A percentile compares a stretch with the other conserved stretches of the same genome.
Evolutionary conservation across 2,888 invertebrate genomes (phyloP).

Genomic region (Drosophila affinis): DNA sequence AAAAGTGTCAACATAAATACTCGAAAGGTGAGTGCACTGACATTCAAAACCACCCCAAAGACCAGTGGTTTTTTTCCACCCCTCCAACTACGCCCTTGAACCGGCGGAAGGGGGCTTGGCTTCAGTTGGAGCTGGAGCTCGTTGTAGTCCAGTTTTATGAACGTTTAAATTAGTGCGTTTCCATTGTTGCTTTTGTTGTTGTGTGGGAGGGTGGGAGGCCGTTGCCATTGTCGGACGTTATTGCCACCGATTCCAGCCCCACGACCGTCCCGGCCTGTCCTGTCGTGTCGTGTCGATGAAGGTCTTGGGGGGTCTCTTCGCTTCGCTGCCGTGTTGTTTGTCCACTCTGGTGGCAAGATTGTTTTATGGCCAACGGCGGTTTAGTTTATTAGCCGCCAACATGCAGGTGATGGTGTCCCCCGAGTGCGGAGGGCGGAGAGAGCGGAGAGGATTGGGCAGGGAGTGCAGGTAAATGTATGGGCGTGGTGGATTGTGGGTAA

Average conservation of each 20-base stretch:
- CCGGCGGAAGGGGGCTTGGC: neutral
- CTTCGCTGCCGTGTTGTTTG: slow-evolving; percentile 46
- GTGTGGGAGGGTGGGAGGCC: neutral
- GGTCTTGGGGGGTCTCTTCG: neutral
- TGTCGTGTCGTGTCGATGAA: neutral
- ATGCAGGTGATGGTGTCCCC: slow-evolving; percentile 57
- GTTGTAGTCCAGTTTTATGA: slow-evolving; percentile 57
- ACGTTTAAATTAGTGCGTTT: slow-evolving; percentile 67
- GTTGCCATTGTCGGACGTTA: neutral
- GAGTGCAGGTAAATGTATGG: slow-evolving; percentile 14
- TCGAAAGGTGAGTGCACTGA: neutral
- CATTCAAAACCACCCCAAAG: neutral
- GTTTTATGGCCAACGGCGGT: slow-evolving; percentile 71
- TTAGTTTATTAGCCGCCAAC: slow-evolving; percentile 73
- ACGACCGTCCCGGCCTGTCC: neutral
- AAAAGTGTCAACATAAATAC: neutral
- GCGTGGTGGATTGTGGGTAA: slow-evolving; percentile 56
- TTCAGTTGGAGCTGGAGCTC: neutral
- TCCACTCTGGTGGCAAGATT: slow-evolving; percentile 60
- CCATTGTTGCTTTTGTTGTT: slow-evolving; percentile 35
- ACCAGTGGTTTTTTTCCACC: neutral
- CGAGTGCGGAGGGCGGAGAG: neutral
- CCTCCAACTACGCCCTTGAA: neutral
- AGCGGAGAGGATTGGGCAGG: no score
- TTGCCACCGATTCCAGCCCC: neutral